Evolutionary conservation across 2,113 vertebrate species (phyloP).

Genomic region (pig (Sus scrofa)): T2T-Sscrofa CM000824.6:30025501-30026000

Average conservation of each 20-base stretch:
- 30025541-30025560: background rate
- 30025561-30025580: background rate
- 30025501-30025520: slow-evolving; percentile 29
- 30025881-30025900: background rate
- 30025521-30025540: background rate
- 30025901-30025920: background rate
- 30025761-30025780: too few species aligned
- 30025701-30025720: too few species aligned
- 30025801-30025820: too few species aligned
- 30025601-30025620: background rate
- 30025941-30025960: background rate
- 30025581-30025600: background rate
- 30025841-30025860: too few species aligned
- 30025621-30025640: too few species aligned
- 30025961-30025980: background rate
- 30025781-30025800: too few species aligned
- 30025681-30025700: too few species aligned
- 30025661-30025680: too few species aligned
- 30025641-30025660: too few species aligned
- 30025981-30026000: background rate
- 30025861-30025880: background rate
- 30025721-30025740: too few species aligned
- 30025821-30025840: too few species aligned
- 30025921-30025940: background rate
- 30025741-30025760: too few species aligned